Conservation (phyloP, 2,888 invertebrate species). For the Sinopyrophorus schimmeli region DNA sequence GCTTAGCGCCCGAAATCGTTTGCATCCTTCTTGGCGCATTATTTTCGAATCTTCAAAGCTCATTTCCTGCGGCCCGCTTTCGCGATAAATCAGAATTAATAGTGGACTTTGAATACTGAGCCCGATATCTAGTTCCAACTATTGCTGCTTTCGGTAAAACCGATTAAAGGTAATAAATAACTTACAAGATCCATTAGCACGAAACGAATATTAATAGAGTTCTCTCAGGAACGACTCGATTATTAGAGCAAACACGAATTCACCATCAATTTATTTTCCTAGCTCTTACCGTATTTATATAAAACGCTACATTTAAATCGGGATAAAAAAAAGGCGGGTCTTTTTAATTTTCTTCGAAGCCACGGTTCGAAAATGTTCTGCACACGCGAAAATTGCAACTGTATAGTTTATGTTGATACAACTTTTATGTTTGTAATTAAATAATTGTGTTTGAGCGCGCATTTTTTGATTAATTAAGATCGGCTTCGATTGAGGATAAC, state of each 20-base stretch:
- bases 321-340: no score
- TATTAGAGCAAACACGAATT: slow-evolving; percentile 33
- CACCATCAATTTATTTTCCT: slow-evolving; percentile 24
- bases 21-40: slow-evolving; percentile 6
- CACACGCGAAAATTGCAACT: no score
- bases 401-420: no score
- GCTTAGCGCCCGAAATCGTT: slow-evolving; percentile 1
- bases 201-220: slow-evolving; percentile 51
- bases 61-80: slow-evolving; percentile 11
- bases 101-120: slow-evolving; percentile 17
- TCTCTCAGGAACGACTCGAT: slow-evolving; percentile 30
- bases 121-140: slow-evolving; percentile 21
- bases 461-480: no score
- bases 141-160: slow-evolving; percentile 27
- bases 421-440: no score
- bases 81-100: slow-evolving; percentile 23
- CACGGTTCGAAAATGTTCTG: no score
- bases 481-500: no score
- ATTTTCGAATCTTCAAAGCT: slow-evolving; percentile 17
- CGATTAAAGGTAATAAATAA: slow-evolving; percentile 49
- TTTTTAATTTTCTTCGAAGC: no score
- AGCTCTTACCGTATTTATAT: slow-evolving; percentile 11
- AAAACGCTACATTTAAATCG: slow-evolving; percentile 7
- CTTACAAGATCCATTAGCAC: slow-evolving; percentile 49
- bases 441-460: no score